Percentiles rank a stretch among this genome's conserved stretches.
These are phyloP conservation scores for Trichosurus vulpecula DNA, from an alignment of 2,797 vertebrate genomes.

Conservation along the genomic window DNA sequence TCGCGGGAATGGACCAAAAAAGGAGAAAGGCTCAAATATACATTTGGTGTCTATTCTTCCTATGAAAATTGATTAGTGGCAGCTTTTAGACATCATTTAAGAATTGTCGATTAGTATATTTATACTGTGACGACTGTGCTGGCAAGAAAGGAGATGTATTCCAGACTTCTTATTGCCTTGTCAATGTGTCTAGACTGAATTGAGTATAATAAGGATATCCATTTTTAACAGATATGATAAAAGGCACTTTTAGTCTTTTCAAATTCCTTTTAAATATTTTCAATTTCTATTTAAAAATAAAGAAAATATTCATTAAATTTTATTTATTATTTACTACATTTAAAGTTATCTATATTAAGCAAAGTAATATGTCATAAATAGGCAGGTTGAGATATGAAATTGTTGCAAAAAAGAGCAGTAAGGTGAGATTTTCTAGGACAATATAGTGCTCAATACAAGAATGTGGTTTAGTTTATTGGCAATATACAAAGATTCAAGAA, in stretches of 20 bases:
- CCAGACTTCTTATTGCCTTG: not conserved
- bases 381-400: not conserved
- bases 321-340: not conserved
- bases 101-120: not conserved
- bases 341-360: not conserved
- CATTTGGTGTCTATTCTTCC: not conserved
- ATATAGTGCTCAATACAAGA: not conserved
- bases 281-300: not conserved
- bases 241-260: not conserved
- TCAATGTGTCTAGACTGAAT: not conserved
- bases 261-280: not conserved
- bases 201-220: not conserved
- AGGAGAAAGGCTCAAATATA: not conserved
- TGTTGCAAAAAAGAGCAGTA: not conserved
- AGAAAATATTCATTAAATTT: not conserved
- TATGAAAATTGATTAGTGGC: not conserved
- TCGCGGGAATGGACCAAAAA: not conserved
- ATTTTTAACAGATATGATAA: not conserved
- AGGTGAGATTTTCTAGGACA: not conserved
- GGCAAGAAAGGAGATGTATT: not conserved
- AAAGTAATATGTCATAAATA: not conserved
- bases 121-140: not conserved
- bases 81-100: not conserved
- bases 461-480: not conserved
- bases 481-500: not conserved